These are phyloP conservation scores for Xylota sylvarum DNA, from an alignment of 2,888 invertebrate genomes.

Conservation along the genomic window DNA sequence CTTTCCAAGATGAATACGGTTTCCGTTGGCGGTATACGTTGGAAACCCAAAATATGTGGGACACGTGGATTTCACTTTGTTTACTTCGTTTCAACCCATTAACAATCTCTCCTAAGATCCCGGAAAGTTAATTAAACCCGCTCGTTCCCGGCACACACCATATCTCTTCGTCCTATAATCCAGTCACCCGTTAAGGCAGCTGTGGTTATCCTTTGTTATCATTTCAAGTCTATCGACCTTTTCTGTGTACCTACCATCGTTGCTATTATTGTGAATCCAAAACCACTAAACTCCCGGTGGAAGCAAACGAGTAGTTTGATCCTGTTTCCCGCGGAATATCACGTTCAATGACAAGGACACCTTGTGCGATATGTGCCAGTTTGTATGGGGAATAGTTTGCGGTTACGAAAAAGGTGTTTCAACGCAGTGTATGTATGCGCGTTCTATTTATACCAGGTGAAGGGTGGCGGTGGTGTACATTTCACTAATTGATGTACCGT, in stretches of 20 bases:
- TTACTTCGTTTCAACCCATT: neutral
- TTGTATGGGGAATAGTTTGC: constrained; percentile 33
- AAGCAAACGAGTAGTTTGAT: constrained; percentile 37
- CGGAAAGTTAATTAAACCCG: constrained; percentile 59
- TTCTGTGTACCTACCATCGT: constrained; percentile 6
- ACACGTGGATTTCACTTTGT: constrained; percentile 20
- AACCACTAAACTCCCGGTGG: constrained; percentile 2
- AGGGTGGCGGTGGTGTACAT: constrained; percentile 23
- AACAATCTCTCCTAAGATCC: constrained; percentile 34
- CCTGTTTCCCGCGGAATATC: constrained; percentile 50
- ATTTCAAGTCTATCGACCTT: constrained; percentile 64
- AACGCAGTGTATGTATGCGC: neutral
- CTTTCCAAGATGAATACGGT: neutral
- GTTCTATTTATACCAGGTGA: constrained; percentile 2
- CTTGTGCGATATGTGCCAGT: neutral
- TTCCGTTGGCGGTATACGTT: neutral
- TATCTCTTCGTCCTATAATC: constrained; percentile 27
- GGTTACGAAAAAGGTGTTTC: constrained; percentile 34
- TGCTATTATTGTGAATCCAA: constrained; percentile 32
- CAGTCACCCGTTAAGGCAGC: constrained; percentile 56
- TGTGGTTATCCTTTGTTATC: constrained; percentile 65
- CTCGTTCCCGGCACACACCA: constrained; percentile 11
- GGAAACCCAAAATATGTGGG: neutral
- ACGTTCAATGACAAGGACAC: constrained; percentile 52
- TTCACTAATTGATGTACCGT: constrained; percentile 61